These are phyloP conservation scores for Sturnira hondurensis DNA, from an alignment of 2,113 vertebrate genomes.

Conservation along the genomic window DNA sequence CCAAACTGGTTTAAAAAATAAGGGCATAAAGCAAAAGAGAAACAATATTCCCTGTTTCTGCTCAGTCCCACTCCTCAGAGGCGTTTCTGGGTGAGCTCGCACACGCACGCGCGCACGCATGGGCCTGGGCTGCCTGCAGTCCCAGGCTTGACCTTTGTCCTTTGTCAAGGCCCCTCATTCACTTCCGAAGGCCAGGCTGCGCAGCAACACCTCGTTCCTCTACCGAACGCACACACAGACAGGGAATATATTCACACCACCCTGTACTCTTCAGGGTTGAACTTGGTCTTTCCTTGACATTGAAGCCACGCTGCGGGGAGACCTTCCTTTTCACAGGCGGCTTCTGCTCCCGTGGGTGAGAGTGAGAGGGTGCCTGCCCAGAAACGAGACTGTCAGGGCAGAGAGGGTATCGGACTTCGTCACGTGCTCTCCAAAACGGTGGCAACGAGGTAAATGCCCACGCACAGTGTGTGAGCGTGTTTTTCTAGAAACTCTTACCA, in stretches of 20 bases:
- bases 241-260: neutral
- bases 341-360: neutral
- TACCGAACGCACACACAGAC: neutral
- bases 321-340: too few relatives aligned
- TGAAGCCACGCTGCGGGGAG: neutral
- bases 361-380: neutral
- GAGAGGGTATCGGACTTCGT: neutral
- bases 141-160: neutral
- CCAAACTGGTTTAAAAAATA: neutral
- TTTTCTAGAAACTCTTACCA: neutral
- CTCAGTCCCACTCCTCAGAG: neutral
- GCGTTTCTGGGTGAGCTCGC: neutral
- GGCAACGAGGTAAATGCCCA: neutral
- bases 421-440: neutral
- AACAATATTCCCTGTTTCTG: neutral
- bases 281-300: neutral
- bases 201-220: neutral
- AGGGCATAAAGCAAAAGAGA: neutral
- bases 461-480: neutral
- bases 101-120: neutral
- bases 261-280: neutral
- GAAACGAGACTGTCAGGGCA: neutral
- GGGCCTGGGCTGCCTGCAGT: too few relatives aligned
- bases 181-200: fast-evolving
- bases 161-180: neutral